Percentiles rank a stretch among this genome's conserved stretches.
Evolutionary conservation across 2,797 vertebrate genomes (phyloP).

Genomic region (Gallinago nigripennis): DNA sequence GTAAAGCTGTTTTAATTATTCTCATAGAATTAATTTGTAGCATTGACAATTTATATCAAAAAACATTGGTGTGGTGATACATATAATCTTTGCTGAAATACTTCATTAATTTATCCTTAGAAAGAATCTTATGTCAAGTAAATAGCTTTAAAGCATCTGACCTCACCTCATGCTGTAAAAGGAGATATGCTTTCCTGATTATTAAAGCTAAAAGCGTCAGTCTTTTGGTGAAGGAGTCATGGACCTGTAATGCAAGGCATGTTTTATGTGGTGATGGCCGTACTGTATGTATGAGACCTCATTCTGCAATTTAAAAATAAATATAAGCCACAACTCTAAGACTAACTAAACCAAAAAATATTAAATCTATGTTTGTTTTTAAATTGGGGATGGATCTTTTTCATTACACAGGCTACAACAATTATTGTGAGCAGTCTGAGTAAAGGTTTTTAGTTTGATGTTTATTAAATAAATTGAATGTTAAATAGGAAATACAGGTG

Average conservation of each 20-base stretch:
- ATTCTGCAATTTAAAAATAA: not conserved
- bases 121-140: not conserved
- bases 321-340: not conserved
- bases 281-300: rapidly evolving
- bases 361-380: not conserved
- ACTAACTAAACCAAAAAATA: not conserved
- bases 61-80: not conserved
- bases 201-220: not conserved
- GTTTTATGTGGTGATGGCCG: rapidly evolving
- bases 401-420: not conserved
- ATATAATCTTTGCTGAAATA: not conserved
- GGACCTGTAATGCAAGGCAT: no score
- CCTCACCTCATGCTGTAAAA: not conserved
- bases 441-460: not conserved
- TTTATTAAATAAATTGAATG: not conserved
- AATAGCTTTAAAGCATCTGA: not conserved
- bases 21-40: not conserved
- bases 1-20: rapidly evolving
- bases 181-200: not conserved
- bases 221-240: not conserved
- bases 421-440: not conserved
- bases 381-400: not conserved
- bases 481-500: not conserved
- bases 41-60: not conserved
- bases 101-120: not conserved